Evolutionary conservation across 1,140 invertebrate genomes (phyloP), one percentile per base, ranked within the genome.

Genomic region (Caenorhabditis tropicalis): DNA sequence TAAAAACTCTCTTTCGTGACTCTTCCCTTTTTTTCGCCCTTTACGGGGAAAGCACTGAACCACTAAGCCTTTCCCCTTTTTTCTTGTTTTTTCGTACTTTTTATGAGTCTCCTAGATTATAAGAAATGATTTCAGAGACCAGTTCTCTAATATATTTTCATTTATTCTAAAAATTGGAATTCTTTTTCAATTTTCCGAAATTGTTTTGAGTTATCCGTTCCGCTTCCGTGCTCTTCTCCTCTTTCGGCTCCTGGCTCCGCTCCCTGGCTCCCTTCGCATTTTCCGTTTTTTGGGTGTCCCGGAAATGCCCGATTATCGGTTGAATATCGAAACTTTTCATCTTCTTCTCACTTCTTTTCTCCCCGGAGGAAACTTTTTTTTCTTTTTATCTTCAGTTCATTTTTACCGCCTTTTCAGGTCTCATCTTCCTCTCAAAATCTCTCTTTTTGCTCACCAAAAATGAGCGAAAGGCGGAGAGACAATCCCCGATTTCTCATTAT

Each of bases 381-480:
- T 36, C 31, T 65, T 33, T 65, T 65, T 33, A 27, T 19, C 24
- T 33, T 65, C 58, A 65, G 24, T 21, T 65, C 31, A 24, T 19
- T 27, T 33, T 65, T 56, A 27, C 31, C 19, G 10, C 29, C 58
- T 33, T 65, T 74, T 74, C 65, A 74, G 65, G 65, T 74, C 43
- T 29, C 15, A 46, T 12, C 33, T 29, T 21, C 36, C 1, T 36
- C 24, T 43, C n/a, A 33, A 19, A 9, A 27, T 74, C 43, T 46
- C 15, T 24, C 2, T 24, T 43, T 31, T 74, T 74, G 33, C 36
- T 43, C 36, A 43, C 12, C n/a, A 43, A 43, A 74, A 74, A 74
- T 74, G 65, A 74, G 65, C 65, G 65, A 74, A 36, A 74, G 65
- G 65, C 65, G 65, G 65, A 74, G 27, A 15, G 65, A 74, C 65